These are phyloP conservation scores for Myotis pilosus DNA, from an alignment of 2,797 vertebrate genomes.

Conservation along the genomic window DNA sequence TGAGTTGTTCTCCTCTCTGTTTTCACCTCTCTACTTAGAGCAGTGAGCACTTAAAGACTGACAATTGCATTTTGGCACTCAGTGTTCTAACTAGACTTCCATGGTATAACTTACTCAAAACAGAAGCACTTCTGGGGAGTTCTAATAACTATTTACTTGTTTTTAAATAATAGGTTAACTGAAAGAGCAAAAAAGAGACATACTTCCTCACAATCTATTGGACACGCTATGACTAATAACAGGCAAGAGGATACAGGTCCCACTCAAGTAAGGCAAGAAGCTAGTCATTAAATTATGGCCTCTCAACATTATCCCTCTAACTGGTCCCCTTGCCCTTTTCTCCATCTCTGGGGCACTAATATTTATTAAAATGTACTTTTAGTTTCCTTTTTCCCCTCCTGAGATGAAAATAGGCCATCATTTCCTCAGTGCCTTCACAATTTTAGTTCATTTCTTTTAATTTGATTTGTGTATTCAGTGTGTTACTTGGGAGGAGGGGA, in stretches of 20 bases:
- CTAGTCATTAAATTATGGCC: constrained; percentile 22
- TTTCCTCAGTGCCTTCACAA: constrained; percentile 24
- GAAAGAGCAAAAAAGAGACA: constrained; percentile 80
- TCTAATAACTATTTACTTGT: constrained; percentile 57
- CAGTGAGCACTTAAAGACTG: not conserved
- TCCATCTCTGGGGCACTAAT: not conserved
- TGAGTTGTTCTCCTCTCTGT: not conserved
- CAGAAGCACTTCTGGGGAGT: constrained; percentile 16
- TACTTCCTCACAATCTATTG: constrained; percentile 73
- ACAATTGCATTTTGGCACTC: not conserved
- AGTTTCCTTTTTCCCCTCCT: not conserved
- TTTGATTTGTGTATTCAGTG: constrained; percentile 37
- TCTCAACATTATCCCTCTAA: not conserved
- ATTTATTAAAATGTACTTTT: not conserved
- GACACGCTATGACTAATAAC: constrained; percentile 65
- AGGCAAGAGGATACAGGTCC: constrained; percentile 70
- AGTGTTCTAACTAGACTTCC: not conserved
- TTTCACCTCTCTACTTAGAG: not conserved
- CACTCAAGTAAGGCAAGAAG: constrained; percentile 77
- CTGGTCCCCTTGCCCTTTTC: not conserved
- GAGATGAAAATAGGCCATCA: not conserved
- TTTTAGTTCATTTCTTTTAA: constrained; percentile 8
- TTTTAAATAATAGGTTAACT: constrained; percentile 74
- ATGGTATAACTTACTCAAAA: not conserved
- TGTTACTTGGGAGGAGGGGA: not conserved